Base-by-base conservation (phyloP, 2,113 vertebrate species). In the Malurus cyaneus region DNA sequence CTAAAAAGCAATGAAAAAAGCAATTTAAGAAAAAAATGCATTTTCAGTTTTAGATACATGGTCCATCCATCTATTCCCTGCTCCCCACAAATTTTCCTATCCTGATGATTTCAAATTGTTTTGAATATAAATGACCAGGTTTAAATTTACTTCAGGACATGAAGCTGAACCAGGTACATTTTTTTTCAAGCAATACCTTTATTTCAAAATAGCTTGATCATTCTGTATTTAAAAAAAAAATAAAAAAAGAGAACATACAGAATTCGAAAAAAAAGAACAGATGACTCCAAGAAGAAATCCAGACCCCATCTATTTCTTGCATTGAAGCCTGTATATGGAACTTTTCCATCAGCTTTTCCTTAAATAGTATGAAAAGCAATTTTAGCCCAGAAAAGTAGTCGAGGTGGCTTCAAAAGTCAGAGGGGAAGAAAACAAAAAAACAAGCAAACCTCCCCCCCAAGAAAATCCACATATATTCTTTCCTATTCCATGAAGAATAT, bases 1-100 rank as follows among this genome's bases (percentile, higher is more conserved):
- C 99, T 99, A 94, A 81, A 96, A 97, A 86, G 84, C 49, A 92
- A 94, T 44, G 23, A 60, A 82, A 61, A 86, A 85, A 80, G 39
- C 79, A 66, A 3, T 3, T n/a, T 26, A 52, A 36, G 94, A 78
- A 46, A 44, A 29, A 88, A 74, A 59, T 12, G 2, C 6, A 41
- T 65, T 67, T 70, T 79, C 12, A 23, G 16, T 87, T 85, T 73
- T 52, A 26, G 23, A 65, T 56, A 62, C 21, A 60, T 21, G 6
- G 20, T 34, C 14, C 24, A 17, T 47, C 12, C 29, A 79, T 29
- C 62, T 64, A 11, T 31, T 11, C 26, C 23, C 11, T 67, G 6
- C 6, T 8, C 5, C 8, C 9, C 34, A 50, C 0, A 34, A 12
- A 11, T 28, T 77, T 88, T 71, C 14, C 11, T 70, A 21, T 9